Evolutionary conservation across 1,140 invertebrate genomes (phyloP).

Genomic region (Ceratina calcarata): DNA sequence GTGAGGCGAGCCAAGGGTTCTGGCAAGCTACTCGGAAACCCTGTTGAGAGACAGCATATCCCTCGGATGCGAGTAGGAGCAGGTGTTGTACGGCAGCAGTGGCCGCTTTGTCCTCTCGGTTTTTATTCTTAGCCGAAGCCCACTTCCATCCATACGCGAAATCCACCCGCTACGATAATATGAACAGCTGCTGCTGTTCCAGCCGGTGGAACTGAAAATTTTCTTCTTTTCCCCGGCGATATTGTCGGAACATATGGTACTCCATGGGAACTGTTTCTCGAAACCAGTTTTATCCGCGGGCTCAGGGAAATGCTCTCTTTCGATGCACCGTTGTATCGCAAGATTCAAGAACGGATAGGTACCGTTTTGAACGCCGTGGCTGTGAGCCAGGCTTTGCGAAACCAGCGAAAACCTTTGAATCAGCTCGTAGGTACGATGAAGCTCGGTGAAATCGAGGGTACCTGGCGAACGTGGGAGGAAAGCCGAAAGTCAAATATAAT

Average conservation of each 20-base stretch:
- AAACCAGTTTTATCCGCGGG: not conserved
- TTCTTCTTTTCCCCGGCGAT: not conserved
- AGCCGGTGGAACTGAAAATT: not conserved
- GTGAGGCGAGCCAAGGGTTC: slow-evolving; percentile 13
- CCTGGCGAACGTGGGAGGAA: slow-evolving; percentile 46
- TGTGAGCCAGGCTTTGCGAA: not conserved
- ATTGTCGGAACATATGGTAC: not conserved
- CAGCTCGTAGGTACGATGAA: not conserved
- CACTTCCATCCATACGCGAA: slow-evolving; percentile 33
- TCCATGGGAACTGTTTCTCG: slow-evolving; percentile 2
- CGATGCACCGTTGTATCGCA: not conserved
- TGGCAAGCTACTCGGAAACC: slow-evolving; percentile 12
- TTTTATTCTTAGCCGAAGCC: slow-evolving; percentile 46
- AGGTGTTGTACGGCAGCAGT: slow-evolving; percentile 43
- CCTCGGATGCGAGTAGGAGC: slow-evolving; percentile 29
- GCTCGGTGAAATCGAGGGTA: slow-evolving; percentile 42
- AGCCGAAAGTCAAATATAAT: slow-evolving; percentile 63
- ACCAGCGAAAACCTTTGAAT: slow-evolving; percentile 25
- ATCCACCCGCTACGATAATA: slow-evolving; percentile 40
- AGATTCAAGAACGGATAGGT: not conserved
- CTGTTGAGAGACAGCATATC: slow-evolving; percentile 23
- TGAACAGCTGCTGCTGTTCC: slow-evolving; percentile 8
- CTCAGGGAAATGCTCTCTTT: not conserved
- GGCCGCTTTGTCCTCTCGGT: slow-evolving; percentile 43
- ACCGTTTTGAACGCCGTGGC: not conserved